These are phyloP conservation scores for Paraplagusia blochii DNA, from an alignment of 2,113 vertebrate species.

Conservation along the genomic window DNA sequence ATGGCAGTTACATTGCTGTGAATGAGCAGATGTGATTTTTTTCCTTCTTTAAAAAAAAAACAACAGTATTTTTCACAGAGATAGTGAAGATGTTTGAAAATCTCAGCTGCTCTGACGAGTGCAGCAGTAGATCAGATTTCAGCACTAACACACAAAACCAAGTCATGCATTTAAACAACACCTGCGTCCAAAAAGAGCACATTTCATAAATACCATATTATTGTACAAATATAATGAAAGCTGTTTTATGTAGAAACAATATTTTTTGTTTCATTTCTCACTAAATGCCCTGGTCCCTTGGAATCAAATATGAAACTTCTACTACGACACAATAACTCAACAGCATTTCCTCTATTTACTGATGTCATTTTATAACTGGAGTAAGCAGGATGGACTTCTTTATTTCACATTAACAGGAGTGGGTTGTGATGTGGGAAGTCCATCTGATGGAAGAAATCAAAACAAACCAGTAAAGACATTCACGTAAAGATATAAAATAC, in stretches of 20 bases:
- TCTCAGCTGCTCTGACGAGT: too few relatives aligned
- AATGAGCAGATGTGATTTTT: constrained; percentile 10
- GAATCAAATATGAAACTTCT: too few relatives aligned
- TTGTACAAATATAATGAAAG: constrained; percentile 20
- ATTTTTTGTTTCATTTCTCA: neutral
- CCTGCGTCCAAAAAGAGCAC: constrained; percentile 18
- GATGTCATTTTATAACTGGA: neutral
- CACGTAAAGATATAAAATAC: constrained; percentile 2
- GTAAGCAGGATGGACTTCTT: constrained; percentile 4
- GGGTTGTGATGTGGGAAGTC: neutral
- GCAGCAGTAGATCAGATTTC: too few relatives aligned
- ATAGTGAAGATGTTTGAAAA: neutral
- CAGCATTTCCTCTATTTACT: too few relatives aligned
- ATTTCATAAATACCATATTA: constrained; percentile 36
- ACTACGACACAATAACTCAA: too few relatives aligned
- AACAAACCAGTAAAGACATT: constrained; percentile 11
- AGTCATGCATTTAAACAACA: constrained; percentile 10
- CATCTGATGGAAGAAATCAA: neutral
- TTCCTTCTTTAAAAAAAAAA: constrained; percentile 15
- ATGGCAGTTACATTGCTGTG: constrained; percentile 18
- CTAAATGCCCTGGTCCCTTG: too few relatives aligned
- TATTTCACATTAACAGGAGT: constrained; percentile 34
- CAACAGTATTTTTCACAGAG: constrained; percentile 15
- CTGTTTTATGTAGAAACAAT: constrained; percentile 12
- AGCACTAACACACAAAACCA: neutral